These are phyloP conservation scores for Merops nubicus DNA, from an alignment of 2,113 vertebrate species.

Conservation along the genomic window DNA sequence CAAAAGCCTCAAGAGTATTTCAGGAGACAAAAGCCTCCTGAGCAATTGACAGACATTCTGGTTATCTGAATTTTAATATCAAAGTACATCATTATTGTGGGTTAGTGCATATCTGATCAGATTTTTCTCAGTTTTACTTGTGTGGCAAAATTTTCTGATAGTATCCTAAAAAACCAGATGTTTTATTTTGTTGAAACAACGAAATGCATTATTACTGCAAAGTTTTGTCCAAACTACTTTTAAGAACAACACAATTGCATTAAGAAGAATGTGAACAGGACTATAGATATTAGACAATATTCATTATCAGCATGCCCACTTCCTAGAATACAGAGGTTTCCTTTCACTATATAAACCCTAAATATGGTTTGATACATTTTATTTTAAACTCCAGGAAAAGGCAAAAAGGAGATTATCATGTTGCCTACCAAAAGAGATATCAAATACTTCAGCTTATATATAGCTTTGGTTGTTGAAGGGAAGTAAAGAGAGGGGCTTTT, in stretches of 20 bases:
- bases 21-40: constrained; percentile 17
- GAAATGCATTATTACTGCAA: neutral
- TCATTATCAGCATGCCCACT: neutral
- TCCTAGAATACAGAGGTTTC: neutral
- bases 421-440: neutral
- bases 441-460: fast-evolving
- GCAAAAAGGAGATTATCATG: neutral
- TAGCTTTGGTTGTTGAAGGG: neutral
- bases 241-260: neutral
- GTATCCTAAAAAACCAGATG: neutral
- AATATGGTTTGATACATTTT: neutral
- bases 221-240: neutral
- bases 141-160: neutral
- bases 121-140: neutral
- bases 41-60: neutral
- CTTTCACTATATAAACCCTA: neutral
- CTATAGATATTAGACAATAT: neutral
- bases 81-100: neutral
- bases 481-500: neutral
- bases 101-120: neutral
- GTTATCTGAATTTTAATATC: neutral
- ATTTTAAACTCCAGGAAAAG: neutral
- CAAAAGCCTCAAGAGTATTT: neutral
- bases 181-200: neutral
- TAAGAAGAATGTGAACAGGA: neutral